A percentile compares a stretch with the other conserved stretches of the same genome.
Evolutionary conservation across 2,797 vertebrate species (phyloP).

Genomic region (Fistularia tabacaria): DNA sequence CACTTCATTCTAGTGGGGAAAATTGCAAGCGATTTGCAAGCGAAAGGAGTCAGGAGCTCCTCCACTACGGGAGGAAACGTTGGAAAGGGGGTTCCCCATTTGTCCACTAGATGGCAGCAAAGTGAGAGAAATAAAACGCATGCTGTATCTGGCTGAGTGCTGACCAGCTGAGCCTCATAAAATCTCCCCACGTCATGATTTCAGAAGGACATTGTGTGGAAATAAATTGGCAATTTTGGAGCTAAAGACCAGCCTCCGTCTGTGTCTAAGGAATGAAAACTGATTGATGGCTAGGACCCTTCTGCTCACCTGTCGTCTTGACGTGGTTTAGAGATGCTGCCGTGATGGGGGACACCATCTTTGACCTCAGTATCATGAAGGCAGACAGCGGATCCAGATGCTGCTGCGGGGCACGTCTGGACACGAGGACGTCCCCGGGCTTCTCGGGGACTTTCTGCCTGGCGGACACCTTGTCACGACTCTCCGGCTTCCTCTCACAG

Average conservation of each 20-base stretch:
- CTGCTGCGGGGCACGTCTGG: conserved; percentile 33
- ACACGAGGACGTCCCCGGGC: conserved; percentile 6
- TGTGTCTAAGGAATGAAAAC: too few relatives aligned
- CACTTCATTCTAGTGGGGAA: too few relatives aligned
- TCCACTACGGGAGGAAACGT: too few relatives aligned
- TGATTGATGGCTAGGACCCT: neutral
- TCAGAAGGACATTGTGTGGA: too few relatives aligned
- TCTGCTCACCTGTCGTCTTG: neutral
- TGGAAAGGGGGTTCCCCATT: neutral
- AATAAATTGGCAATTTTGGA: too few relatives aligned
- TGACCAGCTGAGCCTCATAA: too few relatives aligned
- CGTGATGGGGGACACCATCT: conserved; percentile 31
- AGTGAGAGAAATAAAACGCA: neutral
- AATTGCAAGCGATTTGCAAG: too few relatives aligned
- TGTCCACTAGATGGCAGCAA: conserved; percentile 18
- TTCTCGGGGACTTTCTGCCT: conserved; percentile 7
- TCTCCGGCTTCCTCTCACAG: neutral
- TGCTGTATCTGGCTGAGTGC: neutral
- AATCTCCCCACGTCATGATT: too few relatives aligned
- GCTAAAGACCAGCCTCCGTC: too few relatives aligned
- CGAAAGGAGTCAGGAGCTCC: too few relatives aligned
- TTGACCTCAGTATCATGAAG: conserved; percentile 84
- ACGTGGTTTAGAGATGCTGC: neutral
- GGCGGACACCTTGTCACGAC: neutral
- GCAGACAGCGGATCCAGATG: conserved; percentile 75